Base-by-base conservation (phyloP, 1,140 invertebrate species). In the Drosophila gunungcola region DNA sequence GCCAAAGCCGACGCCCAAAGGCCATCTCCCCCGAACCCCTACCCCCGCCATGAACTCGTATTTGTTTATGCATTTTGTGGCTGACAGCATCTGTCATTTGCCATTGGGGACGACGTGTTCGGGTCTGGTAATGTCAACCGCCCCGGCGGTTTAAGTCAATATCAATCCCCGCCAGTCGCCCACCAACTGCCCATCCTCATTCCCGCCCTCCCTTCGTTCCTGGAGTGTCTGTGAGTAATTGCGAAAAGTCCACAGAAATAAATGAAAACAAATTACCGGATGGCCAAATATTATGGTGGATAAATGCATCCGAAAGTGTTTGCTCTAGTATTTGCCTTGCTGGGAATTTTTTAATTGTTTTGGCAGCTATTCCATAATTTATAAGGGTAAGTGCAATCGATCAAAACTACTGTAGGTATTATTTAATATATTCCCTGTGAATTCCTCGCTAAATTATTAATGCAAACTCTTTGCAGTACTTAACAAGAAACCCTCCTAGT, bases 71-170 rank as follows among this genome's bases (percentile, higher is more conserved):
- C 77, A 75, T 80, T 76, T 89, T 88, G 83, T 83, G 83, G 84
- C 67, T 89, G 84, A 89, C 84, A 89, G 84, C 84, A 89, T 89
- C 84, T 89, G 84, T 89, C 85, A 89, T 64, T 90, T 84, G 85
- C 84, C 84, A 88, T 89, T 73, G 73, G 56, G 54, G 43, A 21
- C 64, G 65, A 46, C 36, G 52, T 45, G 46, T 29, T 53, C 16
- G 64, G 74, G 42, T 32, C 58, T 62, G 55, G 54, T 42, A 74
- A 82, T 82, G 80, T 83, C 80, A 83, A 82, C 75, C 81, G 80
- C 41, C 34, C 75, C 65, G 52, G 56, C 72, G 76, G 32, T 61
- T 76, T 80, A 75, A 83, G 74, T 76, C 80, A 83, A 79, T 68
- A 84, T 62, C 76, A 73, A 80, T 67, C 60, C 70, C 43, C 49